phyloP scores from a whole-genome alignment of 2,888 invertebrate species.

The Sesia apiformis region DNA sequence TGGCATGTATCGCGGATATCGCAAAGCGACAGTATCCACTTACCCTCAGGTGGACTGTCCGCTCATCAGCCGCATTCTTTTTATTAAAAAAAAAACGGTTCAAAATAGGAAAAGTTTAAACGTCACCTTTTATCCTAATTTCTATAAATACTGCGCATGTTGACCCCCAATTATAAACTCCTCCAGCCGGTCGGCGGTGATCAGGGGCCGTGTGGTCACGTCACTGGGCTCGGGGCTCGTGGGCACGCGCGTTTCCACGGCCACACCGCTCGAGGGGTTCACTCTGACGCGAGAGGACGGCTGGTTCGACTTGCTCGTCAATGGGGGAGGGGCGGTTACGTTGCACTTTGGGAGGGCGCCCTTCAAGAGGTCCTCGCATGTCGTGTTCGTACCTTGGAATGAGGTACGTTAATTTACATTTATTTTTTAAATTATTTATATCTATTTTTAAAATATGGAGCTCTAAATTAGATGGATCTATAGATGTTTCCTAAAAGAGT shows the following conservation, averaged over 20 bases:
- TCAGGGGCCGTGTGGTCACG: conserved; percentile 95
- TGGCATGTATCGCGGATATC: too few relatives aligned
- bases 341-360: conserved; percentile 95
- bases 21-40: too few relatives aligned
- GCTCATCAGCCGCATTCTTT: too few relatives aligned
- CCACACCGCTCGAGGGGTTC: conserved; percentile 95
- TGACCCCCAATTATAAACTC: too few relatives aligned
- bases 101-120: too few relatives aligned
- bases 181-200: conserved; percentile 95
- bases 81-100: too few relatives aligned
- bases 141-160: too few relatives aligned
- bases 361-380: conserved; percentile 89
- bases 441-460: too few relatives aligned
- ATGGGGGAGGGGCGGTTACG: conserved; percentile 98
- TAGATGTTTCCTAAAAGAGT: too few relatives aligned
- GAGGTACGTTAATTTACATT: conserved; percentile 69
- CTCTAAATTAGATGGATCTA: too few relatives aligned
- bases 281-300: conserved; percentile 94
- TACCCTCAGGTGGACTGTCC: too few relatives aligned
- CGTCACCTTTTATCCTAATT: too few relatives aligned
- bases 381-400: conserved; percentile 97
- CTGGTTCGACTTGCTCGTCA: conserved; percentile 98
- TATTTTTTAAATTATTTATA: not conserved
- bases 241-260: conserved; percentile 96
- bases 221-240: conserved; percentile 93